Percentiles rank a stretch among this genome's conserved stretches.
Conservation (phyloP, 2,888 invertebrate genomes). For the Lepidocyrtoides sp. region DNA sequence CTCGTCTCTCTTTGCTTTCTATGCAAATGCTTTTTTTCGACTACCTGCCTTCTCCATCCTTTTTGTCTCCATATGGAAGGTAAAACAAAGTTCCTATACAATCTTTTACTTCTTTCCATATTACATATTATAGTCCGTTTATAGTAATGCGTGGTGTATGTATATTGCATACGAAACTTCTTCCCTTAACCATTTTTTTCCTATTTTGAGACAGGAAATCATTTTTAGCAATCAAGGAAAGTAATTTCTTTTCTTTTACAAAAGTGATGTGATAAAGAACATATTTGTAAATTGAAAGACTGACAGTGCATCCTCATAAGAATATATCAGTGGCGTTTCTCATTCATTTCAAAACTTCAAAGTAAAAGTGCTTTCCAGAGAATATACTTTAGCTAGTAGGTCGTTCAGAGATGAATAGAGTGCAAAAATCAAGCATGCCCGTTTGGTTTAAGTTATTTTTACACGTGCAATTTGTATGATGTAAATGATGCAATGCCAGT, state of each 20-base stretch:
- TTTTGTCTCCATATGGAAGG: neutral
- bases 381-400: too few species aligned
- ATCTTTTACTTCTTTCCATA: neutral
- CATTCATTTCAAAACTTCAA: neutral
- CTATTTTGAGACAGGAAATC: neutral
- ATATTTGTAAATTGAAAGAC: constrained; percentile 48
- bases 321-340: neutral
- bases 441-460: too few species aligned
- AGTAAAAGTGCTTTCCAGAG: neutral
- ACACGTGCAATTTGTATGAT: too few species aligned
- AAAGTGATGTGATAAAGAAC: constrained; percentile 57
- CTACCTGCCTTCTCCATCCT: neutral
- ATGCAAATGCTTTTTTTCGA: neutral
- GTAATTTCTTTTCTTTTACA: constrained; percentile 18
- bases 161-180: neutral
- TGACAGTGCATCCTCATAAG: neutral
- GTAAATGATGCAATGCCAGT: too few species aligned
- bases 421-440: too few species aligned
- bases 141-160: neutral
- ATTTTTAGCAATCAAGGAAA: neutral
- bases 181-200: constrained; percentile 3
- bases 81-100: neutral
- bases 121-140: neutral
- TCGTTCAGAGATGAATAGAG: too few species aligned
- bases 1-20: neutral